These are phyloP conservation scores for Chloroclysta siterata DNA, from an alignment of 2,888 invertebrate genomes.

Conservation along the genomic window DNA sequence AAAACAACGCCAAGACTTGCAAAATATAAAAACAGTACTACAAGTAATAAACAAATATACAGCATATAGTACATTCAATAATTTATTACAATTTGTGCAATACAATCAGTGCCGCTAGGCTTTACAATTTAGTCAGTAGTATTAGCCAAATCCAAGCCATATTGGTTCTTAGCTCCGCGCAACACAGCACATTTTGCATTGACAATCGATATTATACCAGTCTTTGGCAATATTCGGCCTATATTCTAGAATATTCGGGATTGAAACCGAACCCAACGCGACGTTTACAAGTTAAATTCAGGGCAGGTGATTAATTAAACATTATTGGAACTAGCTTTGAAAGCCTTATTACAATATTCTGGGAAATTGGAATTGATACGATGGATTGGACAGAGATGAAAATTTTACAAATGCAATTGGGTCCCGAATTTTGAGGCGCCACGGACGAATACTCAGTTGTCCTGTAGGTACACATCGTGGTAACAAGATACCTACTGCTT, in stretches of 20 bases:
- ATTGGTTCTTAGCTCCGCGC: not conserved
- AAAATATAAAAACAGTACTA: no score
- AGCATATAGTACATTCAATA: no score
- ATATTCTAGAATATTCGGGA: slow-evolving; percentile 5
- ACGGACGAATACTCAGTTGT: no score
- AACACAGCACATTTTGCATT: not conserved
- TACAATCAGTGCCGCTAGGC: not conserved
- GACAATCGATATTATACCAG: not conserved
- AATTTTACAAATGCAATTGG: not conserved
- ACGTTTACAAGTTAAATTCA: slow-evolving; percentile 19
- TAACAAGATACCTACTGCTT: no score
- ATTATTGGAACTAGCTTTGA: slow-evolving; percentile 26
- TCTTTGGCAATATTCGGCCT: not conserved
- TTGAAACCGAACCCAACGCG: slow-evolving; percentile 4
- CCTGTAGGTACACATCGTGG: no score
- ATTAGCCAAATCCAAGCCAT: not conserved
- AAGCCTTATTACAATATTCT: slow-evolving; percentile 8
- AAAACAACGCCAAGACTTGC: no score
- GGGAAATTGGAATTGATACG: slow-evolving; percentile 9
- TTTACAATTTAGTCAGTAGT: not conserved
- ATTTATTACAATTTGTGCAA: no score
- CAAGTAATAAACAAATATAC: no score
- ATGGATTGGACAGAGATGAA: not conserved
- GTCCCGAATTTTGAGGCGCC: no score
- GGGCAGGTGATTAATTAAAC: slow-evolving; percentile 26